These are phyloP conservation scores for Emys orbicularis DNA, from an alignment of 2,797 vertebrate genomes.

Conservation along the genomic window DNA sequence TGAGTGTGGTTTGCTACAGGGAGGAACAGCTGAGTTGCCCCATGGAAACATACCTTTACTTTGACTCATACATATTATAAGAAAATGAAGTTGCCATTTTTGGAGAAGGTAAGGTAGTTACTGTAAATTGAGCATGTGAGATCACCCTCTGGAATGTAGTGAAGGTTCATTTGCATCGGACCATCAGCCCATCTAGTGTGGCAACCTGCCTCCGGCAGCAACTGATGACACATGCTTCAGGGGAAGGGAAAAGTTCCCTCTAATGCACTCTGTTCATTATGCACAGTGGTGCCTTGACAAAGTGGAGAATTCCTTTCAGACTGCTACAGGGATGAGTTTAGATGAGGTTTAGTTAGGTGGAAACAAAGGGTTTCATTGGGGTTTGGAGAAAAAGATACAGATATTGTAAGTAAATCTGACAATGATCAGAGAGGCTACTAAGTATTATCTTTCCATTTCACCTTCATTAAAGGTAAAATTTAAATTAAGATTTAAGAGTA, in stretches of 20 bases:
- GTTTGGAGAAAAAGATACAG: fast-evolving
- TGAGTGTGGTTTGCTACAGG: conserved; percentile 20
- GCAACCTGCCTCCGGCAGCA: neutral
- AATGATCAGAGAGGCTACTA: neutral
- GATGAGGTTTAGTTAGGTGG: neutral
- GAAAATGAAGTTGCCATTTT: neutral
- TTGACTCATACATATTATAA: neutral
- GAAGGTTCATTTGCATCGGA: neutral
- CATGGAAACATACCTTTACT: neutral
- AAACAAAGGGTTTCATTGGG: neutral
- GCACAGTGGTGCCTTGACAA: neutral
- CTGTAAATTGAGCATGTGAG: neutral
- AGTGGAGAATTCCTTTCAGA: neutral
- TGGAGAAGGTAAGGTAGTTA: neutral
- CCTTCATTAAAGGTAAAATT: neutral
- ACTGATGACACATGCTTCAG: neutral
- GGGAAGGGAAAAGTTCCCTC: neutral
- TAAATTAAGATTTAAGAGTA: neutral
- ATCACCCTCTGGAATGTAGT: neutral
- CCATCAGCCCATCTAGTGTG: neutral
- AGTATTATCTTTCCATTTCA: neutral
- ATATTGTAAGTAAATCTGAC: neutral
- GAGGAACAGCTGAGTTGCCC: neutral
- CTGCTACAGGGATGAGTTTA: neutral
- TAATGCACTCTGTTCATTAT: neutral